Evolutionary conservation across 2,113 vertebrate genomes (phyloP).

Genomic region (Donacobius atricapilla): DNA sequence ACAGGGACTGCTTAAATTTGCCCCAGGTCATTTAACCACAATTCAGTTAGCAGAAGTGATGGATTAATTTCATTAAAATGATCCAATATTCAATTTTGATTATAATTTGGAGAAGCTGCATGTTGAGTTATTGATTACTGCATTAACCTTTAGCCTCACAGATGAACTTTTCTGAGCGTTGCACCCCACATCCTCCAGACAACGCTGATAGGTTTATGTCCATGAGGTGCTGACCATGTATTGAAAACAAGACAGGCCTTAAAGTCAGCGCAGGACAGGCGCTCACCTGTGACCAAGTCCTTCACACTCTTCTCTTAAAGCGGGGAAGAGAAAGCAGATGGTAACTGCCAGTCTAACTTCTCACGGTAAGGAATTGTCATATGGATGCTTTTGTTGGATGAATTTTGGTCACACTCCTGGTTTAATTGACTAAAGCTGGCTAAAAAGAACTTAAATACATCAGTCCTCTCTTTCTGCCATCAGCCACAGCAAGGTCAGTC

Average conservation of each 20-base stretch:
- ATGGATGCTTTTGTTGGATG: neutral
- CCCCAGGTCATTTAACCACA: neutral
- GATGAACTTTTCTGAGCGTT: neutral
- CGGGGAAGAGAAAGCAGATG: neutral
- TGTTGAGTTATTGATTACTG: neutral
- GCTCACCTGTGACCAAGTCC: neutral
- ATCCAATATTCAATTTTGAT: neutral
- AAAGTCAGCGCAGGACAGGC: neutral
- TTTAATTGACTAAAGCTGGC: neutral
- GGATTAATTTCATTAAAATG: neutral
- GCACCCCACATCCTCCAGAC: accelerated
- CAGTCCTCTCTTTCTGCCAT: neutral
- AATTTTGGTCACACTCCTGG: neutral
- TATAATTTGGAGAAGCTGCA: neutral
- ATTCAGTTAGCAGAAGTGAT: neutral
- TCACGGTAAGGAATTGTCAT: neutral
- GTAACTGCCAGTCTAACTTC: neutral
- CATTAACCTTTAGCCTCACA: neutral
- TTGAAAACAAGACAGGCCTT: neutral
- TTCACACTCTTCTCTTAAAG: neutral
- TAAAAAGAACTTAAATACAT: neutral
- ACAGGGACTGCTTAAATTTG: neutral
- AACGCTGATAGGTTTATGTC: neutral
- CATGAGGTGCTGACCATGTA: accelerated
- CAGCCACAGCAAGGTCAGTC: neutral